Base-by-base conservation (phyloP, 2,113 vertebrate genomes). In the Platichthys flesus region DNA sequence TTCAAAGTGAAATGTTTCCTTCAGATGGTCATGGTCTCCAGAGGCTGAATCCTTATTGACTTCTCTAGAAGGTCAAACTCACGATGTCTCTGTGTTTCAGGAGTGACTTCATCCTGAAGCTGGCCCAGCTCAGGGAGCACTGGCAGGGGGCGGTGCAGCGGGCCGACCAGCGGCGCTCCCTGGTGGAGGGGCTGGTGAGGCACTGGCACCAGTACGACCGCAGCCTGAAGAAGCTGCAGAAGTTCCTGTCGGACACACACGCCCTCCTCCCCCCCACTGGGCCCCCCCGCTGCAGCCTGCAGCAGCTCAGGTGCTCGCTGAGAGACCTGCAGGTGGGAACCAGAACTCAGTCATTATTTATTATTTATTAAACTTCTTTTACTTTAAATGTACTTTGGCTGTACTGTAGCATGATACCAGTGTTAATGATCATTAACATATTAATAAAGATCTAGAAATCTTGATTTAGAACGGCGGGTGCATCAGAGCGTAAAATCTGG, bases 61-160 rank as follows among this genome's bases (percentile, higher is more conserved):
- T 37, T 2, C 9, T 37, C 35, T 1, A 7, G 31, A 31, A 31
- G 31, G 31, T 37, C 9, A 2, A 37, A 9, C 6, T n/a, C 49
- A 52, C 21, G 7, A 8, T 56, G 20, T 37, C n/a, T 23, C 31
- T 0, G 0, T 26, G 23, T 51, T 0, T 3, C 83, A 99, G 97
- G 85, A 95, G 92, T 0, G 94, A 95, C 81, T 96, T 98, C 75
- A 85, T 97, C 86, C 92, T 94, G 47, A 97, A 96, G 87, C 93
- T 99, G 76, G 91, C 94, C 0, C 73, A 93, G 86, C 90, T 99
- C 82, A 91, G 93, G 14, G 95, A 96, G 76, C 95, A 93, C 76
- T 99, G 97, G 97, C 95, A 95, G 82, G 94, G 90, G 0, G 94
- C 95, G 0, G 90, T 94, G 65, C 90, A 73, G 70, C 81, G 92